A percentile compares a stretch with the other conserved stretches of the same genome.
Evolutionary conservation across 2,797 vertebrate species (phyloP).

Genomic region (Rachycentron canadum): DNA sequence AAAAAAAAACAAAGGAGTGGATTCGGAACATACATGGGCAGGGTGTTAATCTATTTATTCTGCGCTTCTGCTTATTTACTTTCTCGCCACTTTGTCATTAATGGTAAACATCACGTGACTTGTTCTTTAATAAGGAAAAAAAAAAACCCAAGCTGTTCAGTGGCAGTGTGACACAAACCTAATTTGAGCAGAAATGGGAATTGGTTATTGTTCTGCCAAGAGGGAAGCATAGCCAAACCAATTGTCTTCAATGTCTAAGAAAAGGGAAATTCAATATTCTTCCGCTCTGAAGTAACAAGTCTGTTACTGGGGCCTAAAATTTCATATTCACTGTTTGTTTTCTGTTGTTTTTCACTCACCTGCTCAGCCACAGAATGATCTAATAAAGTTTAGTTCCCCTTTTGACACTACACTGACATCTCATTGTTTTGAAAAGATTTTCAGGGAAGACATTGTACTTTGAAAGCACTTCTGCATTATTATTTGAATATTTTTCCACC

Average conservation of each 20-base stretch:
- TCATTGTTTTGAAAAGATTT: conserved; percentile 54
- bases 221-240: conserved; percentile 64
- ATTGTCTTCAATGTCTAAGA: conserved; percentile 70
- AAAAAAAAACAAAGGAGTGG: conserved; percentile 81
- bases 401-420: conserved; percentile 36
- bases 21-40: conserved; percentile 76
- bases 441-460: conserved; percentile 42
- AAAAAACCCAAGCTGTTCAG: conserved; percentile 30
- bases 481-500: conserved; percentile 32
- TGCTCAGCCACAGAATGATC: conserved; percentile 37
- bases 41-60: conserved; percentile 73
- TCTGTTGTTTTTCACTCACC: conserved; percentile 32
- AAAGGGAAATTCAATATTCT: conserved; percentile 74
- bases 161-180: neutral
- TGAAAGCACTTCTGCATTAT: conserved; percentile 49
- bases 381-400: conserved; percentile 64
- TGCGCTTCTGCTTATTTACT: conserved; percentile 75
- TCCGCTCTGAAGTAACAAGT: conserved; percentile 61
- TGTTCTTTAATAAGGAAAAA: conserved; percentile 45
- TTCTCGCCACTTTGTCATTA: conserved; percentile 59
- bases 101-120: conserved; percentile 71
- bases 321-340: conserved; percentile 1
- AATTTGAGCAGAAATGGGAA: conserved; percentile 43
- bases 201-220: conserved; percentile 68
- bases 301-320: conserved; percentile 39